Base-by-base conservation (phyloP, 1,140 invertebrate genomes). In the Brachionus rubens region DNA sequence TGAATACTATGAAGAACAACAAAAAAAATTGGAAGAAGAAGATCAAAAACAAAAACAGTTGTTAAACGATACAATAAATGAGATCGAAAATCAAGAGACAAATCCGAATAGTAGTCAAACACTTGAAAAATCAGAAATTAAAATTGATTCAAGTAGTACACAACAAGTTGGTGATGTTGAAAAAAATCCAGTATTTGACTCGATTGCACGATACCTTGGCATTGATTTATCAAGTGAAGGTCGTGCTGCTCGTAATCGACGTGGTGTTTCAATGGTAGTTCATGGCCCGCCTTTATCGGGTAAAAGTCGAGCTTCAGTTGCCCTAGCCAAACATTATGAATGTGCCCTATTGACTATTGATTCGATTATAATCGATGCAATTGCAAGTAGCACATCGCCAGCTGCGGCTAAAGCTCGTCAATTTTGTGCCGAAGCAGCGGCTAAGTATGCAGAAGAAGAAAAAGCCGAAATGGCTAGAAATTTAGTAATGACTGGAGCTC, bases 161-260 rank as follows among this genome's bases (percentile, higher is more conserved):
- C 47, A 59, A 16, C 80, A 80, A 48, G 81, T 84, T 19, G 83
- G 83, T 21, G 83, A 85, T 52, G 80, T 85, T 21, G 83, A 84
- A 78, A 82, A 83, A 19, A 85, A 83, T 21, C 83, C 84, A 6
- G 82, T 84, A 2, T 83, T 83, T 48, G 81, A 81, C 9, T 82
- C 84, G 46, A 83, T 85, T 48, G 83, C 84, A 12, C 77, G 83
- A 21, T 80, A 85, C 77, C 79, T 85, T 9, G 83, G 83, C 16
- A 84, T 85, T 65, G 83, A 85, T 77, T 78, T 85, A 14, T 81
- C 82, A 36, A 79, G 79, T 1, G 84, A 85, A 75, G 84, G 84
- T 12, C 82, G 82, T 78, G 83, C 83, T 54, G 83, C 83, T 6
- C 77, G 83, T 6, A 84, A 84, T 77, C 79, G 83, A 75, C 65